Evolutionary conservation across 2,888 invertebrate genomes (phyloP).

Genomic region (Physocephala rufipes): DNA sequence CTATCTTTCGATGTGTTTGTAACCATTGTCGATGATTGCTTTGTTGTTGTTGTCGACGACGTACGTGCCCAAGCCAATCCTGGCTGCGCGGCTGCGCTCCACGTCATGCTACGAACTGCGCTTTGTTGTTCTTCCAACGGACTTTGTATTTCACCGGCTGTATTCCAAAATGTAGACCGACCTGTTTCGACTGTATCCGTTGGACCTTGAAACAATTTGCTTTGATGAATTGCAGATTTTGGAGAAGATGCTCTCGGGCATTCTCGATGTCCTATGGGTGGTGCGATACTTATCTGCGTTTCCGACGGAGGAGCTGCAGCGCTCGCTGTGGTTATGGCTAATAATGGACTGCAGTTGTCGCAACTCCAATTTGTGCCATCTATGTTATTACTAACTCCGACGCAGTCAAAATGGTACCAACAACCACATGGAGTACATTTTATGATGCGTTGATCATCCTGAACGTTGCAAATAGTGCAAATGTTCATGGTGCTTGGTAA

Average conservation of each 20-base stretch:
- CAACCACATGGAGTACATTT: neutral
- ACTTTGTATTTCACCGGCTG: neutral
- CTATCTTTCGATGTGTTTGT: neutral
- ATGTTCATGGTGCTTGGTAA: neutral
- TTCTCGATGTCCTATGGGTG: too few species aligned
- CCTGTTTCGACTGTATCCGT: neutral
- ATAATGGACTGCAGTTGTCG: neutral
- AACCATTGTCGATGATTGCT: neutral
- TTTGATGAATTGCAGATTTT: neutral
- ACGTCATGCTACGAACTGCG: neutral
- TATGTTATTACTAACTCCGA: conserved; percentile 1
- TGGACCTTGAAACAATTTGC: neutral
- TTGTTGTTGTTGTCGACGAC: neutral
- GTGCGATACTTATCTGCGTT: neutral
- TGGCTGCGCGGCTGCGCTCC: neutral
- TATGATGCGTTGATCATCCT: neutral
- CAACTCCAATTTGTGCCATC: conserved; percentile 2
- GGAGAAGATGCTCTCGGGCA: neutral
- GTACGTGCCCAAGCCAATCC: neutral
- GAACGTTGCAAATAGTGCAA: neutral
- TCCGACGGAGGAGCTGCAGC: neutral
- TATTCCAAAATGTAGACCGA: neutral
- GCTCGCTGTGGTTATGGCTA: neutral
- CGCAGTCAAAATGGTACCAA: neutral
- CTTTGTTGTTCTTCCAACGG: too few species aligned